Percentiles rank a stretch among this genome's conserved stretches.
phyloP scores from a whole-genome alignment of 2,888 invertebrate species.

The Sphaerophoria rueppellii region DNA sequence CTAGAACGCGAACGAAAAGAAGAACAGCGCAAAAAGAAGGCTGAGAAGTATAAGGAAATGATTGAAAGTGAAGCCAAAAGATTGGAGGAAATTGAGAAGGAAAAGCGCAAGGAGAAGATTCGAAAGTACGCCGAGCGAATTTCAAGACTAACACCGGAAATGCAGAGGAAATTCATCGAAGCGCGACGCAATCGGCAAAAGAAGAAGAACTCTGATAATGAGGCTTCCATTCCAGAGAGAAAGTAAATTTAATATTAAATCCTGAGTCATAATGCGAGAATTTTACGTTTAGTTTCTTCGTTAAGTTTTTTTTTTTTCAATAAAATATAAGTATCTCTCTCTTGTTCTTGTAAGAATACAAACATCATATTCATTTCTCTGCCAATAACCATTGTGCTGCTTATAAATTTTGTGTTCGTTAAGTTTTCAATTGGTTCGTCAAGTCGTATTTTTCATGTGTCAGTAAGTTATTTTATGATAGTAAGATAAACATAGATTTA shows the following conservation, averaged over 20 bases:
- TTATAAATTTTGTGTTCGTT: constrained; percentile 30
- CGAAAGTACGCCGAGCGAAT: constrained; percentile 78
- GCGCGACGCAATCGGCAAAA: constrained; percentile 78
- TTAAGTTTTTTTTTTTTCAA: constrained; percentile 24
- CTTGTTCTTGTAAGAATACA: constrained; percentile 8
- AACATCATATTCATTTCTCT: constrained; percentile 18
- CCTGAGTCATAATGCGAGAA: constrained; percentile 21
- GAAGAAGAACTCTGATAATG: constrained; percentile 73
- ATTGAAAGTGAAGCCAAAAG: constrained; percentile 75
- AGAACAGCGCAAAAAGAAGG: constrained; percentile 51
- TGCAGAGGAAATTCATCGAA: constrained; percentile 78
- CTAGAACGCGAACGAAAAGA: constrained; percentile 55
- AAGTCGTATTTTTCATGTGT: constrained; percentile 43
- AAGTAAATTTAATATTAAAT: constrained; percentile 43
- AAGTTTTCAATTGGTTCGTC: constrained; percentile 41
- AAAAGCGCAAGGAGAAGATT: constrained; percentile 75
- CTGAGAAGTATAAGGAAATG: constrained; percentile 48
- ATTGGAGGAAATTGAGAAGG: constrained; percentile 72
- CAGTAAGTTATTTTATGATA: constrained; percentile 50
- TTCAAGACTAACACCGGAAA: constrained; percentile 78
- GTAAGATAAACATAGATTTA: constrained; percentile 19
- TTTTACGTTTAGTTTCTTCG: constrained; percentile 28
- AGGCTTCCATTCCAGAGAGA: constrained; percentile 74
- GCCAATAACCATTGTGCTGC: constrained; percentile 39
- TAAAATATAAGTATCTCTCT: background rate